Evolutionary conservation across 2,113 vertebrate genomes (phyloP), one percentile per base, ranked within the genome.

Genomic region (Phoenicopterus ruber): DNA sequence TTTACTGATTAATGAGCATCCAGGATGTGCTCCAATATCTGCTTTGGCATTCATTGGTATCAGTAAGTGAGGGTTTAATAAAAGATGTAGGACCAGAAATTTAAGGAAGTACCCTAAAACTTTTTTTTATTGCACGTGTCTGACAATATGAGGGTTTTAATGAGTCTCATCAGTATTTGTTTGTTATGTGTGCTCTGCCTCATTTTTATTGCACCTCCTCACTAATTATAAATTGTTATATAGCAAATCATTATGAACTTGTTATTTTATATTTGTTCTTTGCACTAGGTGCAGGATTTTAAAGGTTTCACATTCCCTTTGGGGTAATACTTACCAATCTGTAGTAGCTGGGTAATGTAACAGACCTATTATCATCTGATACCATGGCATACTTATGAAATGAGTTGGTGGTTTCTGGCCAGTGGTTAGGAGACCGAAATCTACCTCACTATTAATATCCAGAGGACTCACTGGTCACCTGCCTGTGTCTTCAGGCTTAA

Each of bases 141-240:
- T 95, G 72, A 44, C 28, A 84, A 82, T 67, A 67, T 44, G 52
- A 90, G 40, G 29, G 69, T 79, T 87, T 93, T 93, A 85, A 77
- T 88, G 79, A 82, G 46, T 72, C 69, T 96, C 83, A 67, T 81
- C 59, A 72, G 84, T 96, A 91, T 94, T 95, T 93, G 74, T 89
- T 93, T 82, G 36, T 57, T 87, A 40, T 65, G 44, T 89, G 59
- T 84, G 31, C 54, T 87, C 54, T 89, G 58, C 66, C 70, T 93
- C 34, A 38, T 73, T 89, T 89, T 95, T 87, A 57, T 79, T 85
- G 61, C 5, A 7, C 81, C 67, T 89, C 77, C 83, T 94, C 24
- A 18, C 70, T 82, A 69, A 81, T 85, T 89, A 76, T 63, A 69
- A 91, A 67, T 93, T 87, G 36, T 42, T 91, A 47, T 25, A 47